Base-by-base conservation (phyloP, 2,113 vertebrate genomes). In the Tinamus guttatus region DNA sequence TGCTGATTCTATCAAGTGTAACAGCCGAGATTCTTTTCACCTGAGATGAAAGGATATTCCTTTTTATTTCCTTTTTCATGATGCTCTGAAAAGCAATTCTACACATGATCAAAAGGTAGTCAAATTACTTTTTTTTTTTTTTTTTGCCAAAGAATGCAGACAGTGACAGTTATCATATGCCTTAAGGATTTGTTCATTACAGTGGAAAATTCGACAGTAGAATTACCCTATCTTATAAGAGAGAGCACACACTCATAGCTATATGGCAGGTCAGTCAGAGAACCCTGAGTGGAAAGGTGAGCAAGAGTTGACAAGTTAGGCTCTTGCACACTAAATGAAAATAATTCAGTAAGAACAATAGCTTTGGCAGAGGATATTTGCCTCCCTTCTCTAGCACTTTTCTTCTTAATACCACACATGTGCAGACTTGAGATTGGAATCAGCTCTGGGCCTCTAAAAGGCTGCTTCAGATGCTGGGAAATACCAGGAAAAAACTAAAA, bases 361-460 rank as follows among this genome's bases (percentile, higher is more conserved):
- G 77, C 54, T 95, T 38, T 78, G 51, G 77, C 60, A 67, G 60
- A 86, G 13, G 68, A 34, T 78, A 56, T 58, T 96, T 91, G 56
- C 77, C 81, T 87, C 71, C 32, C 34, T 93, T 81, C 65, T 52
- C 28, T 78, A 92, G 67, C 81, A 76, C 80, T 93, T 93, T 69
- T 87, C 77, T 91, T 82, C 60, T 78, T 88, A 91, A 91, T 94
- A 80, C 68, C 82, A 90, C 85, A 93, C 62, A 71, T 25, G 62
- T 94, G 86, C 87, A 91, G 86, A 64, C 49, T 65, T 69, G 81
- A 89, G 84, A 81, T 84, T 84, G 63, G 76, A 94, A 92, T 91
- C 93, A 84, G 60, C 79, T 90, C 80, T 88, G 75, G 90, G 93
- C 94, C 45, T 94, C 56, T 90, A 96, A 97, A 97, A 91, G 94